A percentile compares a stretch with the other conserved stretches of the same genome.
These are phyloP conservation scores for Cygnus buccinator DNA, from an alignment of 2,113 vertebrate genomes.

Conservation along the genomic window DNA sequence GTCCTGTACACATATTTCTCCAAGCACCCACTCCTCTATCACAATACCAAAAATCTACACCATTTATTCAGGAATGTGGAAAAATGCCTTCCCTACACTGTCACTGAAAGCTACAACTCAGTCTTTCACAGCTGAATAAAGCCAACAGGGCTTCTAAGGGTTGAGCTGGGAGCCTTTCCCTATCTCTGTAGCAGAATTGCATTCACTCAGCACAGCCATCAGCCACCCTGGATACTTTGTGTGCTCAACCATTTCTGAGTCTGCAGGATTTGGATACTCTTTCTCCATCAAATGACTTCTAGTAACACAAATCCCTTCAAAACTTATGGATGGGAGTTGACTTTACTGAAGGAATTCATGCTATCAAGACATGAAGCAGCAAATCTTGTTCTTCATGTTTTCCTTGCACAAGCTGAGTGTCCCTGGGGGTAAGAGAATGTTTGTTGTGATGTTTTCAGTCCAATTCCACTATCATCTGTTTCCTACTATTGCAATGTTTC, in stretches of 20 bases:
- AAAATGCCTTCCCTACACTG: background rate
- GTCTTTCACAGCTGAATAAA: background rate
- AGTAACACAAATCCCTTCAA: background rate
- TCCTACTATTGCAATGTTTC: background rate
- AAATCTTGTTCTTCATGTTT: background rate
- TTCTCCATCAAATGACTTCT: background rate
- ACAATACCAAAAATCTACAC: background rate
- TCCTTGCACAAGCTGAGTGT: background rate
- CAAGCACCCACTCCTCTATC: background rate
- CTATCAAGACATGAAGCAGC: accelerated
- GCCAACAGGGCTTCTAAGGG: background rate
- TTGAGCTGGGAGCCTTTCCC: background rate
- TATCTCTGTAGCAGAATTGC: background rate
- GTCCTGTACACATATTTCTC: background rate
- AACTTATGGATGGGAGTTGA: background rate
- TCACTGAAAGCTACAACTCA: background rate
- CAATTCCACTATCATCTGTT: background rate
- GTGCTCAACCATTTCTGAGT: background rate
- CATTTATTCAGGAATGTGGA: background rate
- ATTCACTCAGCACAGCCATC: background rate
- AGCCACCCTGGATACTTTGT: background rate
- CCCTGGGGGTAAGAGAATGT: background rate
- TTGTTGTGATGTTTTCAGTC: background rate
- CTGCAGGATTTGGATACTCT: background rate
- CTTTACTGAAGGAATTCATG: background rate